phyloP scores from a whole-genome alignment of 1,140 invertebrate genomes.

The Probaryconus sp. region DNA sequence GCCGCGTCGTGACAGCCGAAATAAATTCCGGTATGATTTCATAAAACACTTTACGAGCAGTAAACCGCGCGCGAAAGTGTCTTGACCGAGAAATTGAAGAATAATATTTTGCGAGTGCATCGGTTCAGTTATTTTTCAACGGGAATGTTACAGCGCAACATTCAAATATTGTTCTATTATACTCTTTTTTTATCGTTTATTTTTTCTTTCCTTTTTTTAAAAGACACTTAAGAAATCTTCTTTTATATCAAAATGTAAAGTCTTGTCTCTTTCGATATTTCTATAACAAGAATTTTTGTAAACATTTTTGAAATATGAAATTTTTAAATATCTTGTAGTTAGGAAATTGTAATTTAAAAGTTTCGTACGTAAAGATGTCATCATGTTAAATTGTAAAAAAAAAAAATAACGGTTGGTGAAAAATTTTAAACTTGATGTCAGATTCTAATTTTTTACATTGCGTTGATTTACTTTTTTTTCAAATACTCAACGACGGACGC shows the following conservation, averaged over 20 bases:
- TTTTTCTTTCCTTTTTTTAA: constrained; percentile 14
- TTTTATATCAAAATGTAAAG: no score
- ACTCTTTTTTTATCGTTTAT: constrained; percentile 20
- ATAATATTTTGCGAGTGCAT: constrained; percentile 41
- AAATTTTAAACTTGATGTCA: no score
- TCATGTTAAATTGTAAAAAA: no score
- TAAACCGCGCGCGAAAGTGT: constrained; percentile 47
- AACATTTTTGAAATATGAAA: no score
- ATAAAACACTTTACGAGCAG: constrained; percentile 44
- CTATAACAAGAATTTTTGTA: no score
- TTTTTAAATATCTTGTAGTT: no score
- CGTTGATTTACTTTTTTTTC: constrained; percentile 34
- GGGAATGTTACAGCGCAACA: no score
- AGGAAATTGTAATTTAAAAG: no score
- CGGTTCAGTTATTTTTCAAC: constrained; percentile 18
- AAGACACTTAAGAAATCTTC: no score
- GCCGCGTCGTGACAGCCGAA: constrained; percentile 28
- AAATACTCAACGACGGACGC: constrained; percentile 33
- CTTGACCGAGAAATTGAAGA: constrained; percentile 55
- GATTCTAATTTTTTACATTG: constrained; percentile 30
- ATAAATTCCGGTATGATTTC: constrained; percentile 51
- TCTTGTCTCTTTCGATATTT: no score
- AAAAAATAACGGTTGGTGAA: no score
- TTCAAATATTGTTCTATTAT: constrained; percentile 34
- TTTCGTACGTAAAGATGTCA: no score